Evolutionary conservation across 2,113 vertebrate species (phyloP), one percentile per base, ranked within the genome.

Genomic region (Lasiurus borealis): DNA sequence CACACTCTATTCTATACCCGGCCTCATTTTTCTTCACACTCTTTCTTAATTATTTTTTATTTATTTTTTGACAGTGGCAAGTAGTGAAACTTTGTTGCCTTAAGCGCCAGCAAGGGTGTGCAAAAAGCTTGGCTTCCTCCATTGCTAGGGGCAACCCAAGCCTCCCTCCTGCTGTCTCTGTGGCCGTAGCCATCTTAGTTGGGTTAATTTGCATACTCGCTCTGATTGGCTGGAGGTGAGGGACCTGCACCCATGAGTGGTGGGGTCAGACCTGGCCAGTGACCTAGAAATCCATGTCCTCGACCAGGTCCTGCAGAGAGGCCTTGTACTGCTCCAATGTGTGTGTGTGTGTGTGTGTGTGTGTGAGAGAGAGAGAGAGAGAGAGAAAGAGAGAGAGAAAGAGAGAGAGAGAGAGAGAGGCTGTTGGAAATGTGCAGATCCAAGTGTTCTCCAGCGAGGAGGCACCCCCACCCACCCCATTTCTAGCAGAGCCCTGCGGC

Each of bases 391-490:
- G 40, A 40, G 40, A 40, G 40, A 40, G 40, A 40, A 5, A 40
- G 40, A 40, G 40, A 40, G 46, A 97, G 96, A 59, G 97, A 85
- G 3, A 94, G 59, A 0, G 96, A 95, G 0, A 95, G 91, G 34
- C 97, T 97, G 87, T 96, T 97, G 2, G 99, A 99, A 59, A 99
- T 94, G 97, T 99, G 99, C 94, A 99, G 98, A 54, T 99, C 99
- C 19, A 98, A 0, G 97, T 97, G 18, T 97, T 98, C 92, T 98
- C 97, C 91, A 99, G 98, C 0, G 99, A 99, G 25, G 99, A 99
- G 31, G 99, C 99, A 0, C 99, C 99, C 0, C 87, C 0, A 0
- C 93, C 48, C 98, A 97, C 1, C 99, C 99, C 11, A 99, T 36
- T 1, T 97, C 97, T 68, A 99, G 98, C 57, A 99, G 95, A 3